Evolutionary conservation across 2,113 vertebrate genomes (phyloP).

Genomic region (Dipodomys merriami): DNA sequence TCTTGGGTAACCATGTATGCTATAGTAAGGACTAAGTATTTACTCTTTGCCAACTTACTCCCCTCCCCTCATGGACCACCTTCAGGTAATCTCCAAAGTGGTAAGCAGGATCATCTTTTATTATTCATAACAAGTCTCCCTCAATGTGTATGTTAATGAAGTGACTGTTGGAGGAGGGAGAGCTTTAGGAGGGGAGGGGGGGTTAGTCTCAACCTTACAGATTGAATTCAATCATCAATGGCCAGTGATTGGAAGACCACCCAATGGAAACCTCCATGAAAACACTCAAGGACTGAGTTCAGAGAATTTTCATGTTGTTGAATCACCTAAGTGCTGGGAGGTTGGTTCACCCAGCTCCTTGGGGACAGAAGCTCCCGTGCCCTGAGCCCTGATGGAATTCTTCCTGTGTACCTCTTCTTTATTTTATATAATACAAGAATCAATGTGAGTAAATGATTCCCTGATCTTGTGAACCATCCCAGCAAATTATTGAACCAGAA

Average conservation of each 20-base stretch:
- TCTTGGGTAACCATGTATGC: background rate
- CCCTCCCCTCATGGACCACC: background rate
- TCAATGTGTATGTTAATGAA: background rate
- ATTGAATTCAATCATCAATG: background rate
- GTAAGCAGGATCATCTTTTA: background rate
- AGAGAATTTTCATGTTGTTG: background rate
- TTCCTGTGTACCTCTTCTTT: background rate
- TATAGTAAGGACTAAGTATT: background rate
- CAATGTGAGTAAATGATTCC: background rate
- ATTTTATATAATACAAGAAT: background rate
- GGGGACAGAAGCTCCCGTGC: background rate
- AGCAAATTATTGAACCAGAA: background rate
- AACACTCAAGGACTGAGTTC: background rate
- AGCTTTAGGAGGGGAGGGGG: background rate
- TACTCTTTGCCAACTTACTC: background rate
- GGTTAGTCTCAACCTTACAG: too few species aligned
- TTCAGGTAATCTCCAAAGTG: background rate
- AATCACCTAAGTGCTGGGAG: background rate
- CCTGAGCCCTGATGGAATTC: background rate
- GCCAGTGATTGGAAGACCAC: background rate
- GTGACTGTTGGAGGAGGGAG: background rate
- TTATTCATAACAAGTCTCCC: background rate
- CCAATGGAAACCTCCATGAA: background rate
- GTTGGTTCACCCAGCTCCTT: background rate
- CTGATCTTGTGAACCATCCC: background rate